phyloP scores from a whole-genome alignment of 2,888 invertebrate genomes.

The Archaeoteleia sp. region DNA sequence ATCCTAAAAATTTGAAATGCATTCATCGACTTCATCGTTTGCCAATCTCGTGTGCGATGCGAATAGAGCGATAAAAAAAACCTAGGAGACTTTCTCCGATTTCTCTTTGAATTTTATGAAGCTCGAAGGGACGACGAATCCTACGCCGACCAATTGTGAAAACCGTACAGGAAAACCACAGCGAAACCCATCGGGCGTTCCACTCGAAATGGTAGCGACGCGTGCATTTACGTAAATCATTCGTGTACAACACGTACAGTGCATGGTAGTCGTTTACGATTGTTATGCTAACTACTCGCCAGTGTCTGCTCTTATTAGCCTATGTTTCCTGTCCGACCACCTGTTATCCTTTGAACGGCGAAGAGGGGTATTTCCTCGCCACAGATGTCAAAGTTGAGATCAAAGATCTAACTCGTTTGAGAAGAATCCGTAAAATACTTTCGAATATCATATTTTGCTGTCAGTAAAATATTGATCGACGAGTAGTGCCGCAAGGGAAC shows the following conservation, averaged over 20 bases:
- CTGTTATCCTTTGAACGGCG: slow-evolving; percentile 70
- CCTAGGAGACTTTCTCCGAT: slow-evolving; percentile 53
- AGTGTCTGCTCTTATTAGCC: slow-evolving; percentile 70
- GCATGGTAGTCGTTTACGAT: slow-evolving; percentile 69
- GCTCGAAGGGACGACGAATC: slow-evolving; percentile 48
- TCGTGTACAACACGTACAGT: slow-evolving; percentile 61
- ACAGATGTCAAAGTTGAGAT: slow-evolving; percentile 48
- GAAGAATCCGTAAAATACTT: slow-evolving; percentile 40
- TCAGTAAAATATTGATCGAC: too few species aligned
- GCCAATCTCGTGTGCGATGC: slow-evolving; percentile 37
- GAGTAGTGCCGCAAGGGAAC: too few species aligned
- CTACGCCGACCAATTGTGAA: slow-evolving; percentile 46
- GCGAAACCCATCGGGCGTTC: slow-evolving; percentile 60
- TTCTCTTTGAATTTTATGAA: slow-evolving; percentile 50
- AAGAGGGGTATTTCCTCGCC: slow-evolving; percentile 49
- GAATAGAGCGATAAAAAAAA: slow-evolving; percentile 35
- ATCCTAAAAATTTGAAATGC: too few species aligned
- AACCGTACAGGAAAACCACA: slow-evolving; percentile 52
- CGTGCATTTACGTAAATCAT: slow-evolving; percentile 69
- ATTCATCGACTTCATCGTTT: too few species aligned
- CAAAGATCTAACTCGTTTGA: slow-evolving; percentile 41
- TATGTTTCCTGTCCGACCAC: slow-evolving; percentile 73
- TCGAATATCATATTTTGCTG: too few species aligned
- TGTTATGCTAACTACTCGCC: slow-evolving; percentile 73
- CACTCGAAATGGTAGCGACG: slow-evolving; percentile 58